Evolutionary conservation across 1,140 invertebrate genomes (phyloP).

Genomic region (Ceratina australensis): DNA sequence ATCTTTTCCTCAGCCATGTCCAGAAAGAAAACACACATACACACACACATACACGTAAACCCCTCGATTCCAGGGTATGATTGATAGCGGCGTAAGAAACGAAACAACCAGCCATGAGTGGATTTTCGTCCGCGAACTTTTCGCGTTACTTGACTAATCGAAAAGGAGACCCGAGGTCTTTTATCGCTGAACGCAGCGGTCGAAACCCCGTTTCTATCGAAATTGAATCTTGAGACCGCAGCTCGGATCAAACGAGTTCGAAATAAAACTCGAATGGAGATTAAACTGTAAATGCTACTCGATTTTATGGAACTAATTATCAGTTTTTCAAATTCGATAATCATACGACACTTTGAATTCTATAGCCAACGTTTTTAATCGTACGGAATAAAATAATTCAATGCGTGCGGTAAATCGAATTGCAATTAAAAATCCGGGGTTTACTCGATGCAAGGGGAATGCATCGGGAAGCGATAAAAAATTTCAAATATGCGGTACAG

Average conservation of each 20-base stretch:
- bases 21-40: constrained; percentile 2
- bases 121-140: constrained; percentile 11
- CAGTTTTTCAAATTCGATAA: too few species aligned
- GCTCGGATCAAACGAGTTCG: too few species aligned
- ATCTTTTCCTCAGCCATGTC: constrained; percentile 9
- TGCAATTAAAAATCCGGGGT: background rate
- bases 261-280: background rate
- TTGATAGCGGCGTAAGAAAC: constrained; percentile 17
- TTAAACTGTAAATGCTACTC: background rate
- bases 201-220: background rate
- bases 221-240: background rate
- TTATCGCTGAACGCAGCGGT: constrained; percentile 8
- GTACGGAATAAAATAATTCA: background rate
- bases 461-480: background rate
- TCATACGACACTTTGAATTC: too few species aligned
- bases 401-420: background rate
- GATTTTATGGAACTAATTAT: too few species aligned
- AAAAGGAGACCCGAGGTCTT: constrained; percentile 2
- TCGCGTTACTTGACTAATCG: constrained; percentile 21
- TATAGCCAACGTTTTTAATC: background rate
- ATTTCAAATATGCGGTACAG: constrained; percentile 7
- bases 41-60: too few species aligned
- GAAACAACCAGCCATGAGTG: constrained; percentile 1
- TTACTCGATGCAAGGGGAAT: too few species aligned
- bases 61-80: background rate